A percentile compares a stretch with the other conserved stretches of the same genome.
Evolutionary conservation across 2,113 vertebrate genomes (phyloP).

Genomic region (Columbina picui): DNA sequence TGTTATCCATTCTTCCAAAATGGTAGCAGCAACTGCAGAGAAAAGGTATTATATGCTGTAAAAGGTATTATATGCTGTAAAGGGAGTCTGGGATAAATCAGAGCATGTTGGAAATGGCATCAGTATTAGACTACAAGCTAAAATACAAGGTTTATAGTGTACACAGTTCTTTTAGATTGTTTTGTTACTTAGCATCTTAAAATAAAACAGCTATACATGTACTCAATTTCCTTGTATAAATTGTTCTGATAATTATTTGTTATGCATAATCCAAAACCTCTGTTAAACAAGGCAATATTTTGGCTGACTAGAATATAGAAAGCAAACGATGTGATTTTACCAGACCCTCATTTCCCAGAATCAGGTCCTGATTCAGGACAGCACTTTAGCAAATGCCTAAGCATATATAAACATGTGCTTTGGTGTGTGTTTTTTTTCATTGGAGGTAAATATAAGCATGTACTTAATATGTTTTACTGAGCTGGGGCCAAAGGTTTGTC

Average conservation of each 20-base stretch:
- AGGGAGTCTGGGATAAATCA: constrained; percentile 19
- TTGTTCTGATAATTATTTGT: constrained; percentile 8
- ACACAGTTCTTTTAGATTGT: constrained; percentile 12
- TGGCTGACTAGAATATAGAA: not conserved
- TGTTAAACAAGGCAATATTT: not conserved
- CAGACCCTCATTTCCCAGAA: not conserved
- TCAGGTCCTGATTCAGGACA: not conserved
- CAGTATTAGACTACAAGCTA: constrained; percentile 12
- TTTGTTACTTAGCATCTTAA: constrained; percentile 38
- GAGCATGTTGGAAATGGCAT: constrained; percentile 54
- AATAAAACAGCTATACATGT: constrained; percentile 40
- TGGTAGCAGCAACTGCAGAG: constrained; percentile 9
- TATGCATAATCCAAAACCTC: constrained; percentile 35
- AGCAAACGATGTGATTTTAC: not conserved
- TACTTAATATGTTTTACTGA: not conserved
- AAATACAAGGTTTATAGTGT: not conserved
- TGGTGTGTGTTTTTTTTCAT: not conserved
- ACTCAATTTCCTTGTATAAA: constrained; percentile 12
- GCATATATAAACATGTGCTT: not conserved
- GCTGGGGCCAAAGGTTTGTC: not conserved
- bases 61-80: constrained; percentile 38
- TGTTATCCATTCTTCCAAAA: constrained; percentile 50
- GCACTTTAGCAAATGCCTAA: not conserved
- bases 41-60: too few relatives aligned
- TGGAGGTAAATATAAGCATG: not conserved